Percentiles rank a stretch among this genome's conserved stretches.
Evolutionary conservation across 2,113 vertebrate genomes (phyloP).

Genomic region (Centropristis striata): DNA sequence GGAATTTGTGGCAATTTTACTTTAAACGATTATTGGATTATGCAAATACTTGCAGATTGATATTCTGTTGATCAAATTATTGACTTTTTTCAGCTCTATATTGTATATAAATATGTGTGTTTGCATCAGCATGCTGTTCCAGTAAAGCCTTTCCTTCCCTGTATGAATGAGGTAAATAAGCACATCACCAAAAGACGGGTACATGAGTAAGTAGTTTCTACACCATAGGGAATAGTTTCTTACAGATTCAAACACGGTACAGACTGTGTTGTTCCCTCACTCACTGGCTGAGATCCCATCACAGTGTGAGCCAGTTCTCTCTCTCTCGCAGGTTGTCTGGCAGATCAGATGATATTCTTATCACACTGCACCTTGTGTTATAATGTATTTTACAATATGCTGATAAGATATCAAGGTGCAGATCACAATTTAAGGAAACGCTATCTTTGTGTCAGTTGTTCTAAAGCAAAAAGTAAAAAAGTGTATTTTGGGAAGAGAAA

Average conservation of each 20-base stretch:
- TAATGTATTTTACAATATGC: background rate
- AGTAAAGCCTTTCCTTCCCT: background rate
- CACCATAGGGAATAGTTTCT: background rate
- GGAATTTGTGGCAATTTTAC: too few relatives aligned
- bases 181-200: background rate
- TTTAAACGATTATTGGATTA: background rate
- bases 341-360: conserved; percentile 37
- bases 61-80: background rate
- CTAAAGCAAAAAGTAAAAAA: background rate
- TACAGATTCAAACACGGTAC: background rate
- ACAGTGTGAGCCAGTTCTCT: conserved; percentile 10
- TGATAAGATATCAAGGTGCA: conserved; percentile 26
- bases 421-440: background rate
- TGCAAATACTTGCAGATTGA: background rate
- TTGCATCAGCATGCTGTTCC: background rate
- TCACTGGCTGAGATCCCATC: conserved; percentile 25
- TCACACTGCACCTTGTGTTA: background rate
- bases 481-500: background rate
- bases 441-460: conserved; percentile 10
- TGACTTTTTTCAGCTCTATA: background rate
- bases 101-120: background rate
- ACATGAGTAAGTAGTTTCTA: background rate
- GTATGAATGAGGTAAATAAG: background rate
- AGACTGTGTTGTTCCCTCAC: conserved; percentile 22
- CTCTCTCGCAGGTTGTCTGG: conserved; percentile 14